Conservation (phyloP, 2,113 vertebrate species). For the Poecile atricapillus region DNA sequence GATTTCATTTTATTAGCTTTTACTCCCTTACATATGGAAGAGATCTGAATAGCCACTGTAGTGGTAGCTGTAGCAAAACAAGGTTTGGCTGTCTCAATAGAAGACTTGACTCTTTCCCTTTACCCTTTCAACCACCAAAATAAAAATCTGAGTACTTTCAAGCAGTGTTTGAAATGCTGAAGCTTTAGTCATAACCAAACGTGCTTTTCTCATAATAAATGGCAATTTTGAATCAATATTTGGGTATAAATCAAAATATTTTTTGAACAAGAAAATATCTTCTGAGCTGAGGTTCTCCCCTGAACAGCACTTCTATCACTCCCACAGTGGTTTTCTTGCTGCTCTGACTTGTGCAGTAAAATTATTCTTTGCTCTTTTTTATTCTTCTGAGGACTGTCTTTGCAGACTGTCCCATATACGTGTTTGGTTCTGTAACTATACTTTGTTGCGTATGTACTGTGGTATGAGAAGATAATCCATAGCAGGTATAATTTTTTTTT, state of each 20-base stretch:
- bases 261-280: neutral
- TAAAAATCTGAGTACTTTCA: neutral
- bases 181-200: neutral
- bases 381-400: neutral
- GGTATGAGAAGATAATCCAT: neutral
- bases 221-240: neutral
- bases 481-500: neutral
- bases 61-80: neutral
- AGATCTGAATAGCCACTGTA: neutral
- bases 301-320: neutral
- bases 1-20: neutral
- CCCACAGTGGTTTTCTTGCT: neutral
- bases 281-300: neutral
- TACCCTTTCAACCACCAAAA: neutral
- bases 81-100: neutral
- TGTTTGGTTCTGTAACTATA: neutral
- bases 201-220: neutral
- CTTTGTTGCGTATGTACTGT: fast-evolving
- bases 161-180: neutral
- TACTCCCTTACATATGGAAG: neutral
- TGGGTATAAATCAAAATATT: neutral
- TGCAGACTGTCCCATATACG: neutral
- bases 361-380: neutral
- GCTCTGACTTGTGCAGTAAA: neutral
- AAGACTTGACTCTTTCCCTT: neutral